Evolutionary conservation across 2,113 vertebrate genomes (phyloP).

Genomic region (Cololabis saira): DNA sequence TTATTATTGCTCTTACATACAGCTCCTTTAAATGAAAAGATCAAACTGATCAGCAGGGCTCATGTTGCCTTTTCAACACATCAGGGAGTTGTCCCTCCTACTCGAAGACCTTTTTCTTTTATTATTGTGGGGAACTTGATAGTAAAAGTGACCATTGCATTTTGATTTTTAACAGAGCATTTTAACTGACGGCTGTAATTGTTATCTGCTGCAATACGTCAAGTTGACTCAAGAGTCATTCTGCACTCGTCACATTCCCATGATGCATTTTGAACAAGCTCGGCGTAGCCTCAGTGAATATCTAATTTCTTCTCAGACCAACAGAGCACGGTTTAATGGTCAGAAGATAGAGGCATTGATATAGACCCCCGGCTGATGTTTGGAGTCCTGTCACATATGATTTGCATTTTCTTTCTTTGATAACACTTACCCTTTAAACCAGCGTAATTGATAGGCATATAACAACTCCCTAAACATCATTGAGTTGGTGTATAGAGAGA

Average conservation of each 20-base stretch:
- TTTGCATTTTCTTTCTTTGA: slow-evolving; percentile 48
- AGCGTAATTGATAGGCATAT: slow-evolving; percentile 19
- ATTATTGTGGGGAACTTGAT: slow-evolving; percentile 20
- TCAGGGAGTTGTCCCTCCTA: not conserved
- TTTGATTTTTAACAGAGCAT: too few species aligned
- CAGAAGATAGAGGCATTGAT: slow-evolving; percentile 16
- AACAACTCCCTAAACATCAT: slow-evolving; percentile 26
- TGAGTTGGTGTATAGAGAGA: not conserved
- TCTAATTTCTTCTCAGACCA: slow-evolving; percentile 32
- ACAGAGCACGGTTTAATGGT: slow-evolving; percentile 48
- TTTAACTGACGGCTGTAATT: slow-evolving; percentile 34
- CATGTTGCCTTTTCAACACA: slow-evolving; percentile 12
- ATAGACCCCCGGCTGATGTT: slow-evolving; percentile 28
- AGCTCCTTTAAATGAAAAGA: not conserved
- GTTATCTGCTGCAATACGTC: slow-evolving; percentile 11
- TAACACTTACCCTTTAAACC: slow-evolving; percentile 34
- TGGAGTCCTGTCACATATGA: slow-evolving; percentile 24
- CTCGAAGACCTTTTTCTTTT: slow-evolving; percentile 2
- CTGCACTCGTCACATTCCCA: slow-evolving; percentile 21
- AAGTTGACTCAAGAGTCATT: slow-evolving; percentile 13
- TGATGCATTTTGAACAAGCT: slow-evolving; percentile 40
- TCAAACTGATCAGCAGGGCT: slow-evolving; percentile 15
- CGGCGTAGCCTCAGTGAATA: slow-evolving; percentile 18
- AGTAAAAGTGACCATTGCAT: slow-evolving; percentile 34
- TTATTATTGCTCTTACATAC: too few species aligned